Base-by-base conservation (phyloP, 30 jellyfish, hydroid and myxozoan genomes). In the Chrysaora quinquecirrha region DNA sequence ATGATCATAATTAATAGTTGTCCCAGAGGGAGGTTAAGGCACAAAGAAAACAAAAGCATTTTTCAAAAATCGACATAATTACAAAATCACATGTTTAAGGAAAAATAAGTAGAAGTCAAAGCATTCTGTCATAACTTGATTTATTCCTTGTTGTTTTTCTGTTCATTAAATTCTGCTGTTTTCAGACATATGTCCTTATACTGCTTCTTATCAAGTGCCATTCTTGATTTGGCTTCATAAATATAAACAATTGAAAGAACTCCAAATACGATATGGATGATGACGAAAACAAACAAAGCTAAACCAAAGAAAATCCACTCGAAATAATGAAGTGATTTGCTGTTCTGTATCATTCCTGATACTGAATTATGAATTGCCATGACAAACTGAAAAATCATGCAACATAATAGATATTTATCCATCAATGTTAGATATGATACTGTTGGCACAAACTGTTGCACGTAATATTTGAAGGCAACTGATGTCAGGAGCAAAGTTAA, bases 361-460 rank as follows among this genome's bases (percentile, higher is more conserved):
- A 66, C 77, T n/a, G 90, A 65, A 25, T 80, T 80, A 61, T 83
- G 93, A 3, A 83, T 48, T 14, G 86, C 86, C 87, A 71, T 83
- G 74, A 46, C 32, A 54, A 83, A 83, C 32, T 83, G 93, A 66
- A 83, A 83, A 0, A 70, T 38, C 93, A 83, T 83, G 68, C 93
- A 73, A 22, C 60, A 65, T 1, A 83, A 48, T 1, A 83, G 43
- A 30, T 83, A 73, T 27, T 71, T 73, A 49, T 83, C 93, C 87
- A 83, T 33, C 18, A 71, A 61, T 0, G 86, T 83, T 28, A 83
- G 48, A 73, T 83, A 83, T 25, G 93, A 83, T 34, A 83, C 93
- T 0, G 86, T 83, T 56, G 93, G 93, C 73, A 83, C 93, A 63
- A 70, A 83, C 71, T 83, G 93, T 28, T 83, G 86, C 32, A 70